Base-by-base conservation (phyloP, 2,797 vertebrate species). In the Ceyx erithaca region DNA sequence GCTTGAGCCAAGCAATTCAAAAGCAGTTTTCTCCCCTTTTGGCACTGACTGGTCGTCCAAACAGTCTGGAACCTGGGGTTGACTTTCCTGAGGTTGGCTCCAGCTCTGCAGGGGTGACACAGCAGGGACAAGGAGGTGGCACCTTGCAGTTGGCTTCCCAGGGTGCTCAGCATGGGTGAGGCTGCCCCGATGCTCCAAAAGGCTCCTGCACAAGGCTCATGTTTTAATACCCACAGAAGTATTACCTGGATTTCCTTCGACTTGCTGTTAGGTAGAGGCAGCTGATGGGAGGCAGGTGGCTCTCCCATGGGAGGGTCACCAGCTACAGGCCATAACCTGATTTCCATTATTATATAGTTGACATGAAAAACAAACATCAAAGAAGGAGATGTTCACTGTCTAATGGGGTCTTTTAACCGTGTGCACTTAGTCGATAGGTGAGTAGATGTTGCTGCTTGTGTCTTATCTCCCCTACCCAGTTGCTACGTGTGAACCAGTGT, bases 401-500 rank as follows among this genome's bases (percentile, higher is more conserved):
- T 41, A 52, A 43, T 6, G 90, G 92, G 94, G 52, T 93, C 87
- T 89, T 91, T 12, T 92, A 77, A 23, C 94, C 83, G 18, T 35
- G 92, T 97, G 96, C 97, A 89, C 95, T 93, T 96, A 93, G 94
- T 97, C 93, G 78, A 67, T 97, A 96, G 93, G 91, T 96, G 92
- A 90, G 87, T 96, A 93, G 92, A 85, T 95, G 95, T 96, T 95
- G 93, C 96, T 97, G 96, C 96, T 94, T 96, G 75, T 97, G 67
- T 87, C 96, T 97, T 97, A 79, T 92, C 93, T 95, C 73, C 97
- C 75, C 52, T 96, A 40, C 95, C 89, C 94, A 93, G 93, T 95
- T 89, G 93, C 96, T 96, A 84, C 43, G 14, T 95, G 97, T 97
- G 95, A 95, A 85, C 96, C 83, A 91, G 87, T 95, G 92, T 96